phyloP scores from a whole-genome alignment of 2,113 vertebrate genomes.

The Barnardius zonarius region DNA sequence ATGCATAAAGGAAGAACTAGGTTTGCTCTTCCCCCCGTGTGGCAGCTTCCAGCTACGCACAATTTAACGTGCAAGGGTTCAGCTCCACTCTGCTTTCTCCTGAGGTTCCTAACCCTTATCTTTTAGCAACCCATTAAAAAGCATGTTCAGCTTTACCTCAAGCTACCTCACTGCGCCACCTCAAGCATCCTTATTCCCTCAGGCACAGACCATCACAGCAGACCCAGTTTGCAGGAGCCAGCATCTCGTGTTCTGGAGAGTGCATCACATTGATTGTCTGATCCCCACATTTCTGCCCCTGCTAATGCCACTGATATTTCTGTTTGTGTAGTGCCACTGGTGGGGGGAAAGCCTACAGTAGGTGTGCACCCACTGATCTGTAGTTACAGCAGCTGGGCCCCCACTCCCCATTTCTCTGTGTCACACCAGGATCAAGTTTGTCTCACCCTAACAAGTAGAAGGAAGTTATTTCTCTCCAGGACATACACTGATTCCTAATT shows the following conservation, averaged over 20 bases:
- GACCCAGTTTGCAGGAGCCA: not conserved
- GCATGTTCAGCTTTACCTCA: not conserved
- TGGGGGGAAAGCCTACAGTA: not conserved
- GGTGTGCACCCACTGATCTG: not conserved
- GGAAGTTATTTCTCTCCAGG: not conserved
- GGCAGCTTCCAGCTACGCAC: not conserved
- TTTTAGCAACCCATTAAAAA: not conserved
- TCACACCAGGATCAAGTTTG: not conserved
- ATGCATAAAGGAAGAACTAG: not conserved
- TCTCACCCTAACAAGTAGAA: not conserved
- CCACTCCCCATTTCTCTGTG: not conserved
- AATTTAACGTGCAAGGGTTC: not conserved
- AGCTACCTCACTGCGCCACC: not conserved
- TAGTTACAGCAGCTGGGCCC: not conserved
- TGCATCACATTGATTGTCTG: rapidly evolving
- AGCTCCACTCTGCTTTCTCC: not conserved
- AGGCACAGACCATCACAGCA: not conserved
- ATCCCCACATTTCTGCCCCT: rapidly evolving
- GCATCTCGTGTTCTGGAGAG: not conserved
- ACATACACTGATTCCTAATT: not conserved
- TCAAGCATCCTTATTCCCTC: not conserved
- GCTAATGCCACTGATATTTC: rapidly evolving
- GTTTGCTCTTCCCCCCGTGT: not conserved
- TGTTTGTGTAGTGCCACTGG: not conserved
- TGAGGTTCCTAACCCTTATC: not conserved